Evolutionary conservation across 2,797 vertebrate genomes (phyloP).

Genomic region (Potorous gilbertii): DNA sequence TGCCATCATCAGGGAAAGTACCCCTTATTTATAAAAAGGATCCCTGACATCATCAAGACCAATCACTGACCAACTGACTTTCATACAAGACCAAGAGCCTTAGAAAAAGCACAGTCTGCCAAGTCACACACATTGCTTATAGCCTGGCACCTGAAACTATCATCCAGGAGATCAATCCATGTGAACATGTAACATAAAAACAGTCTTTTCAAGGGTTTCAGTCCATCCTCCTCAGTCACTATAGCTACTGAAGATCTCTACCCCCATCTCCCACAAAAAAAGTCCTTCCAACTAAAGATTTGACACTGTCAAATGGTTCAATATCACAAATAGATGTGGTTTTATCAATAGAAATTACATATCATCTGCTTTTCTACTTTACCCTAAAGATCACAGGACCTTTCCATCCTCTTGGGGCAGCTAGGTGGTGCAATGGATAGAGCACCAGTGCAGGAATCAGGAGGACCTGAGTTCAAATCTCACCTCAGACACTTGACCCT

Average conservation of each 20-base stretch:
- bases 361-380: not conserved
- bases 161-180: not conserved
- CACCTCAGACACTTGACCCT: too few species aligned
- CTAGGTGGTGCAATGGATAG: too few species aligned
- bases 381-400: not conserved
- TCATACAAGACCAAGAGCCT: not conserved
- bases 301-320: not conserved
- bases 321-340: not conserved
- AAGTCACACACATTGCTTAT: not conserved
- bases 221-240: not conserved
- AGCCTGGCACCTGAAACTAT: not conserved
- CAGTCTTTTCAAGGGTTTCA: not conserved
- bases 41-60: not conserved
- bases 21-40: not conserved
- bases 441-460: too few species aligned
- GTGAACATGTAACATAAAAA: not conserved
- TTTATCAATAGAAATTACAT: not conserved
- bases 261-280: not conserved
- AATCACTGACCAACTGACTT: not conserved
- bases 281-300: not conserved
- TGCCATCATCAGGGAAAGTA: not conserved
- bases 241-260: not conserved
- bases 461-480: too few species aligned
- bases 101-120: not conserved
- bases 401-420: not conserved